phyloP scores from a whole-genome alignment of 2,113 vertebrate species.

The Dromas ardeola region DNA sequence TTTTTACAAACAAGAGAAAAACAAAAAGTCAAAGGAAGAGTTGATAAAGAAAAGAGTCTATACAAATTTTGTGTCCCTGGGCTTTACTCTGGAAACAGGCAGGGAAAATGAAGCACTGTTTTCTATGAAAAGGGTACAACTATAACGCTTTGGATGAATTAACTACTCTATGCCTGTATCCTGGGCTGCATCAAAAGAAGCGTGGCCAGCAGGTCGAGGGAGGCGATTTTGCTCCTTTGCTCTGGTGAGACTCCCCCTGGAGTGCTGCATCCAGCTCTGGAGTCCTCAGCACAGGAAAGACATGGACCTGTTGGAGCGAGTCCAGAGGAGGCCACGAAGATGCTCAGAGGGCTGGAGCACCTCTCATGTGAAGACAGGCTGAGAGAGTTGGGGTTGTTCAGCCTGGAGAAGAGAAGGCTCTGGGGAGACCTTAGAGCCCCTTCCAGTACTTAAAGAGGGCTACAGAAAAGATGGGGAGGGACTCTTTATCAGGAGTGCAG shows the following conservation, averaged over 20 bases:
- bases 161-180: neutral
- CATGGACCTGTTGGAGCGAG: neutral
- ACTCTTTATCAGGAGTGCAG: neutral
- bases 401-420: neutral
- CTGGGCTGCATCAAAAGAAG: neutral
- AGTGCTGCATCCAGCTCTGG: neutral
- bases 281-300: neutral
- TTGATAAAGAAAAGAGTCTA: neutral
- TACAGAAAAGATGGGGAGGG: neutral
- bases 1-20: neutral
- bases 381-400: neutral
- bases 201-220: neutral
- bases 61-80: neutral
- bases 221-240: neutral
- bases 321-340: neutral
- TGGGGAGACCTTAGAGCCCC: neutral
- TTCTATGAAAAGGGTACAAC: neutral
- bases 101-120: neutral
- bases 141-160: neutral
- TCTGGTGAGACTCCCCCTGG: neutral
- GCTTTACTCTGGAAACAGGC: neutral
- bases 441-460: neutral
- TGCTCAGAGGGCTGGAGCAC: neutral
- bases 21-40: neutral
- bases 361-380: neutral